These are phyloP conservation scores for Zosterops lateralis DNA, from an alignment of 2,113 vertebrate genomes.

Conservation along the genomic window DNA sequence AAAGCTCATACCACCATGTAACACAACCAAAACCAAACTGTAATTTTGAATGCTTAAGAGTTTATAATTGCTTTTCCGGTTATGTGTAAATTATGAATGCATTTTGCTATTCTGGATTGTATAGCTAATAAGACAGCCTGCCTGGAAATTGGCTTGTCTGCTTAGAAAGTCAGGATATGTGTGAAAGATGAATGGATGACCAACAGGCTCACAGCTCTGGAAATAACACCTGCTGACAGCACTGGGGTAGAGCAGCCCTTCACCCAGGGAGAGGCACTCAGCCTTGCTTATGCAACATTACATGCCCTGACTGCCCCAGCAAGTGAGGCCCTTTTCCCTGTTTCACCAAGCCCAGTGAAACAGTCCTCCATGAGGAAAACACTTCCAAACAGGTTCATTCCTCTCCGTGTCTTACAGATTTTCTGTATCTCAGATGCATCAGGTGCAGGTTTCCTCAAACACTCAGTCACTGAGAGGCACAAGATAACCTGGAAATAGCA, in stretches of 20 bases:
- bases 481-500: neutral
- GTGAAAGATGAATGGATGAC: slow-evolving; percentile 36
- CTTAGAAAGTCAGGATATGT: slow-evolving; percentile 27
- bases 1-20: slow-evolving; percentile 24
- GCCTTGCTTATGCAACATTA: slow-evolving; percentile 21
- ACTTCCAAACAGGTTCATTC: neutral
- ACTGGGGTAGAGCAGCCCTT: neutral
- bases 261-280: slow-evolving; percentile 22
- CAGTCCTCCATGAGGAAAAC: neutral
- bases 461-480: neutral
- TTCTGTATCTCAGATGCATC: accelerated
- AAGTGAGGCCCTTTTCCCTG: neutral
- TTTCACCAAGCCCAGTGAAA: neutral
- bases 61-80: slow-evolving; percentile 47
- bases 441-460: neutral
- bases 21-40: slow-evolving; percentile 25
- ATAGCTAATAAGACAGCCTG: slow-evolving; percentile 1
- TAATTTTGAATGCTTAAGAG: neutral
- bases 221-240: slow-evolving; percentile 58
- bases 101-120: slow-evolving; percentile 42
- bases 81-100: slow-evolving; percentile 44
- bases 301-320: neutral
- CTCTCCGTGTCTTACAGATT: accelerated
- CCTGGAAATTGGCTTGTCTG: slow-evolving; percentile 42
- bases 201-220: slow-evolving; percentile 41